A percentile compares a stretch with the other conserved stretches of the same genome.
Conservation (phyloP, 2,113 vertebrate genomes). For the Dryoscopus gambensis region DNA sequence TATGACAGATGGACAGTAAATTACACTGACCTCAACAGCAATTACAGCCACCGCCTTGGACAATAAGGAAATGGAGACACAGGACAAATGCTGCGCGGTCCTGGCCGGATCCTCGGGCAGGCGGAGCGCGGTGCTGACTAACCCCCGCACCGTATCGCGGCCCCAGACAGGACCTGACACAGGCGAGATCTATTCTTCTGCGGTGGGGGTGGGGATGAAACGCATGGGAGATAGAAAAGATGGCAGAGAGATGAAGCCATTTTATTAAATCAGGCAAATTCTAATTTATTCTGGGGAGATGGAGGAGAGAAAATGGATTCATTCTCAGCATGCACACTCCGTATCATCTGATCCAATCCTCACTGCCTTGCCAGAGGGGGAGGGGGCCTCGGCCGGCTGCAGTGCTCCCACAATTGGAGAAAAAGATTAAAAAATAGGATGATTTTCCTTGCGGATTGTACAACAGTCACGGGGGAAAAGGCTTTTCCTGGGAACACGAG, state of each 20-base stretch:
- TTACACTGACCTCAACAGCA: slow-evolving; percentile 84
- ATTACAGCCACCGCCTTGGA: slow-evolving; percentile 85
- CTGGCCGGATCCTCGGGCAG: neutral
- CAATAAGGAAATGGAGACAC: slow-evolving; percentile 73
- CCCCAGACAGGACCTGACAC: neutral
- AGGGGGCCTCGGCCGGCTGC: neutral
- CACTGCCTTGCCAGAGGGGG: slow-evolving; percentile 9
- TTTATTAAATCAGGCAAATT: slow-evolving; percentile 93
- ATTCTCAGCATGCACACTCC: slow-evolving; percentile 56
- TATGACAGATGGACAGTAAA: slow-evolving; percentile 85
- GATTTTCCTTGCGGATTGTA: neutral
- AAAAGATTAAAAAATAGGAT: neutral
- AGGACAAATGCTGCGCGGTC: neutral
- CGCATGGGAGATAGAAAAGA: slow-evolving; percentile 78
- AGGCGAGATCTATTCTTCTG: neutral
- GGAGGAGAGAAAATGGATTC: slow-evolving; percentile 70
- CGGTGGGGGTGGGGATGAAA: slow-evolving; percentile 38
- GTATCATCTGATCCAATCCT: slow-evolving; percentile 57
- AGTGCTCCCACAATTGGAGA: neutral
- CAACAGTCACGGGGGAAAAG: neutral
- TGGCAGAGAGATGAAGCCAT: slow-evolving; percentile 82
- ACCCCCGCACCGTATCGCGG: neutral
- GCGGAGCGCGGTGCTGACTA: neutral
- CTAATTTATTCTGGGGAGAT: slow-evolving; percentile 75
- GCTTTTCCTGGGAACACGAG: neutral